phyloP scores from a whole-genome alignment of 2,113 vertebrate species.

The Vidua macroura region DNA sequence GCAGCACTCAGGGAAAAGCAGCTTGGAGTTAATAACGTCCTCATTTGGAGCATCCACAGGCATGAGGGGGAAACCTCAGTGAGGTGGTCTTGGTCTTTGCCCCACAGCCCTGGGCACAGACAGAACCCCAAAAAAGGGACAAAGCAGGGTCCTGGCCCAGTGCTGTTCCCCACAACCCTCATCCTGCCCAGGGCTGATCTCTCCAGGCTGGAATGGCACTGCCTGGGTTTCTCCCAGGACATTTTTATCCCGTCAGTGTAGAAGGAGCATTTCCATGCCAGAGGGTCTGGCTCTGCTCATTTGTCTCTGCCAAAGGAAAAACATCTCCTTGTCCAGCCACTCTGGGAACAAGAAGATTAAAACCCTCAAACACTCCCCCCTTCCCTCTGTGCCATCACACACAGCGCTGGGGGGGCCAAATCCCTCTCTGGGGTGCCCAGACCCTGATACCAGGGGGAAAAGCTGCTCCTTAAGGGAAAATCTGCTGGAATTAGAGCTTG shows the following conservation, averaged over 20 bases:
- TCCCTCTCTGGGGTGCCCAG: neutral
- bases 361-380: neutral
- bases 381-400: neutral
- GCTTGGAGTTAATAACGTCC: constrained; percentile 14
- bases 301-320: constrained; percentile 42
- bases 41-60: neutral
- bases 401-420: neutral
- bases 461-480: neutral
- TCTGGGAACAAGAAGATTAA: neutral
- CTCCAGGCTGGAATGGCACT: neutral
- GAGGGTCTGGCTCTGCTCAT: constrained; percentile 1
- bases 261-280: neutral
- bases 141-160: rapidly evolving
- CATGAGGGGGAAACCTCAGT: neutral
- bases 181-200: neutral
- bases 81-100: no score
- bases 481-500: neutral
- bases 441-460: rapidly evolving
- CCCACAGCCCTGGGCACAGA: neutral
- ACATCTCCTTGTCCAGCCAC: neutral
- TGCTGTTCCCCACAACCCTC: rapidly evolving
- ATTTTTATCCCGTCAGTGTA: neutral
- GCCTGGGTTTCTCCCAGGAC: neutral
- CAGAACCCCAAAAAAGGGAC: neutral
- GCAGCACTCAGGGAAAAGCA: constrained; percentile 23